Evolutionary conservation across 2,888 invertebrate species (phyloP).

Genomic region (Galerucella calmariensis): DNA sequence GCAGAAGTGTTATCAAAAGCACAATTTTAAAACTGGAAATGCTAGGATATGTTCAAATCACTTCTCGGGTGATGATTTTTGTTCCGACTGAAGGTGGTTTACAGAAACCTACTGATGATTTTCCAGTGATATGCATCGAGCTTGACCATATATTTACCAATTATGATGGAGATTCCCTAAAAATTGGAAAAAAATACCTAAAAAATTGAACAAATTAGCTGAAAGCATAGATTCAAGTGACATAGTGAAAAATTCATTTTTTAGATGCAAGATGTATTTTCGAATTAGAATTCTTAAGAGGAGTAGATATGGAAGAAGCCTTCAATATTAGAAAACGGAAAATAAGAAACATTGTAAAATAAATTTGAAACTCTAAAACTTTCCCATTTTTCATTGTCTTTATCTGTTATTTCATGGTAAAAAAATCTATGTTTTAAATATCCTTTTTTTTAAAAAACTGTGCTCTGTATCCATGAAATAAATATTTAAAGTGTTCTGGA

Average conservation of each 20-base stretch:
- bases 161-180: slow-evolving; percentile 36
- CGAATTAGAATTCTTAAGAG: too few relatives aligned
- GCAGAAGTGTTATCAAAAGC: slow-evolving; percentile 27
- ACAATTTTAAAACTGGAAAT: slow-evolving; percentile 28
- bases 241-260: not conserved
- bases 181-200: slow-evolving; percentile 28
- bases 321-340: too few relatives aligned
- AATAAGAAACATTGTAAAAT: too few relatives aligned
- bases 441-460: too few relatives aligned
- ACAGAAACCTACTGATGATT: slow-evolving; percentile 30
- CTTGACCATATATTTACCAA: slow-evolving; percentile 37
- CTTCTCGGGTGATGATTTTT: slow-evolving; percentile 32
- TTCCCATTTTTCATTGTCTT: too few relatives aligned
- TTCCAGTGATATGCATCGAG: slow-evolving; percentile 37
- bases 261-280: too few relatives aligned
- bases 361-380: too few relatives aligned
- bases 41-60: slow-evolving; percentile 33
- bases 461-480: too few relatives aligned
- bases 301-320: too few relatives aligned
- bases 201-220: slow-evolving; percentile 14
- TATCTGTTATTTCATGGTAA: too few relatives aligned
- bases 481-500: too few relatives aligned
- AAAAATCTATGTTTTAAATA: too few relatives aligned
- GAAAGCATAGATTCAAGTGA: slow-evolving; percentile 18
- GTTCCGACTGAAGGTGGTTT: not conserved